Base-by-base conservation (phyloP, 2,113 vertebrate genomes). In the Amphiprion percula region DNA sequence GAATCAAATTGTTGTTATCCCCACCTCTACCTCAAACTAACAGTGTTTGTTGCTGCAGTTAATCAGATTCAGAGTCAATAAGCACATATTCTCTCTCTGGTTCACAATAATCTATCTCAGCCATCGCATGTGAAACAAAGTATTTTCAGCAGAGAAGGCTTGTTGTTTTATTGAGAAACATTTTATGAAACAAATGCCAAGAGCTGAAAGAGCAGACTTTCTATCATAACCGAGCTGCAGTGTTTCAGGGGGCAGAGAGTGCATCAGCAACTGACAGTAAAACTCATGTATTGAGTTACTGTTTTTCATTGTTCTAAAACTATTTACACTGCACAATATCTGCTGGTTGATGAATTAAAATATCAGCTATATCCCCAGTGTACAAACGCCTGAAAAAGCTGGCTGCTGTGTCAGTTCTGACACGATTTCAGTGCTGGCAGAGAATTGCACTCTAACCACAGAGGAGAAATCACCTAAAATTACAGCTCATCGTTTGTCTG, bases 391-490 rank as follows among this genome's bases (percentile, higher is more conserved):
- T 30, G 30, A 30, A 70, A 77, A 68, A 65, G 53, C 66, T 68
- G 63, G 82, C 80, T 85, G 72, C 62, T 28, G 21, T 16, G 60
- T 70, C 77, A 59, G 15, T 52, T 77, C 59, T 41, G 56, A 64
- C 24, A 50, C 53, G 3, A n/a, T 77, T 74, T 52, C 79, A 55
- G 41, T 37, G 39, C 58, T 33, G 65, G 23, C 41, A 72, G 52
- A 68, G 41, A 71, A 74, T 68, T 67, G 74, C 56, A 7, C 44
- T 19, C 58, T 52, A 74, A 79, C 62, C 49, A 30, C 49, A 12
- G 26, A 33, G 33, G 50, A 79, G 33, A 74, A 78, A 44, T 63
- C 8, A 10, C 33, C 33, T 37, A 37, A 37, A 37, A 37, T 79
- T 74, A 63, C 21, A 37, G 75, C 54, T 56, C 1, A 6, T 71